Evolutionary conservation across 2,113 vertebrate genomes (phyloP).

Genomic region (Leucopternis melanops): DNA sequence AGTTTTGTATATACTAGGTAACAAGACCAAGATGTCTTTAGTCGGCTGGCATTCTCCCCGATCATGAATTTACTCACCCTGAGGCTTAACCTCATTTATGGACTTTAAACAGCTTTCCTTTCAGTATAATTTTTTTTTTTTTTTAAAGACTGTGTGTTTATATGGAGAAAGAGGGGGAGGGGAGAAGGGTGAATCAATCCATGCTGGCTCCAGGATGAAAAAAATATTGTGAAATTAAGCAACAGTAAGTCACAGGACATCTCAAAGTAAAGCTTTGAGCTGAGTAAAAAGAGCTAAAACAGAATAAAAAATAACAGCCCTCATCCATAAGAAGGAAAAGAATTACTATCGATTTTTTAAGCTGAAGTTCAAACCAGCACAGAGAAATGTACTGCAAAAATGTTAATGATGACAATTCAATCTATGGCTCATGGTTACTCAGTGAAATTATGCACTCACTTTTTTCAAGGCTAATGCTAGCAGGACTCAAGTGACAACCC

Average conservation of each 20-base stretch:
- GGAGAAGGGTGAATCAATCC: background rate
- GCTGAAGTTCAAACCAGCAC: constrained; percentile 3
- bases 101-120: background rate
- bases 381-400: constrained; percentile 7
- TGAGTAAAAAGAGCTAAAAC: background rate
- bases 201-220: background rate
- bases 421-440: background rate
- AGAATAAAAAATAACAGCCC: background rate
- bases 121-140: background rate
- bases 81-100: background rate
- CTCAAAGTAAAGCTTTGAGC: background rate
- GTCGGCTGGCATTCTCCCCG: background rate
- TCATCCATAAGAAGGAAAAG: background rate
- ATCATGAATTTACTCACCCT: background rate
- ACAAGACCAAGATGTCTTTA: background rate
- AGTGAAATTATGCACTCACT: background rate
- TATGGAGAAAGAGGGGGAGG: background rate
- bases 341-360: background rate
- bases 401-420: constrained; percentile 6
- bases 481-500: background rate
- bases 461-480: background rate
- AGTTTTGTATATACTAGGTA: background rate
- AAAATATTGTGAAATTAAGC: background rate
- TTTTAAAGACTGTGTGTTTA: background rate
- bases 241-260: background rate